These are phyloP conservation scores for Calephelis virginiensis DNA, from an alignment of 1,140 invertebrate genomes.

Conservation along the genomic window DNA sequence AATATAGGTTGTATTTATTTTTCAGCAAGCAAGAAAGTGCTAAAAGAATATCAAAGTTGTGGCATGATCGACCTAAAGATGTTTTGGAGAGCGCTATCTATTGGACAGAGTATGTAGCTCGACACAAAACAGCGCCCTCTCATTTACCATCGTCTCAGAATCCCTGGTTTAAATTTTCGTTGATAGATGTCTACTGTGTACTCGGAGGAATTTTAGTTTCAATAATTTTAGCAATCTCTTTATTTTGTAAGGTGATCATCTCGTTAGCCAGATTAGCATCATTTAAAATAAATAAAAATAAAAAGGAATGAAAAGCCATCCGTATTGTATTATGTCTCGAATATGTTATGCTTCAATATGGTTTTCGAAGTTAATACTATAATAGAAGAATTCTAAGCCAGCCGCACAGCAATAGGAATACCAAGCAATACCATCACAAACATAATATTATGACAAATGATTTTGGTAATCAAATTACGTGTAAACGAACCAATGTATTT, in stretches of 20 bases:
- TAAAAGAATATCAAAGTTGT: conserved; percentile 56
- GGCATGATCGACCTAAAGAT: conserved; percentile 65
- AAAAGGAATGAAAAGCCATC: not conserved
- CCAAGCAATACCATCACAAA: too few species aligned
- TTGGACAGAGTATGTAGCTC: conserved; percentile 78
- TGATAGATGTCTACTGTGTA: conserved; percentile 55
- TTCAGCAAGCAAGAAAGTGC: conserved; percentile 70
- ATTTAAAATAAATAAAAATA: conserved; percentile 4
- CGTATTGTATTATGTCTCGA: too few species aligned
- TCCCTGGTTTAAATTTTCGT: conserved; percentile 44
- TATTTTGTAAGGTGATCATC: conserved; percentile 31
- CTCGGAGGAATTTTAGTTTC: conserved; percentile 34
- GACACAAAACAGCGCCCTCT: conserved; percentile 51
- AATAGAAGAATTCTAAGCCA: too few species aligned
- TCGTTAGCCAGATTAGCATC: not conserved
- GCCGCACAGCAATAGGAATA: too few species aligned
- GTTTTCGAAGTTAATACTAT: too few species aligned
- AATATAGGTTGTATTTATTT: not conserved
- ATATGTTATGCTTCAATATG: too few species aligned
- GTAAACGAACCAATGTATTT: too few species aligned
- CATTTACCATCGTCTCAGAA: conserved; percentile 38
- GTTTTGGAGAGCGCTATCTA: conserved; percentile 75
- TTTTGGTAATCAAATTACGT: too few species aligned
- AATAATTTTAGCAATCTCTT: conserved; percentile 31
- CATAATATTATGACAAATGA: too few species aligned